Percentiles rank a stretch among this genome's conserved stretches.
phyloP scores from a whole-genome alignment of 2,797 vertebrate genomes.

The Zalophus californianus region DNA sequence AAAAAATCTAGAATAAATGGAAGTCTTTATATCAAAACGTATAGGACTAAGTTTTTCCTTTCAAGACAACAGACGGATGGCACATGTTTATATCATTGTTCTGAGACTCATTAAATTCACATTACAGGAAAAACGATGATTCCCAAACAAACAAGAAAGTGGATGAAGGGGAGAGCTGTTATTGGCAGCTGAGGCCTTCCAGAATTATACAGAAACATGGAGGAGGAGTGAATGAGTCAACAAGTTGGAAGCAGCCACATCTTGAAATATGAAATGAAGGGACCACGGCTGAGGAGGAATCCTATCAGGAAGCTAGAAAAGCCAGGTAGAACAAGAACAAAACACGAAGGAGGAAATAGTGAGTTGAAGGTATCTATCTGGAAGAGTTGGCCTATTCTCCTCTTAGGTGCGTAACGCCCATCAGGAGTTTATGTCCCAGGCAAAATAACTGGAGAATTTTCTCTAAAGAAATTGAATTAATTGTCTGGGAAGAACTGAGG shows the following conservation, averaged over 20 bases:
- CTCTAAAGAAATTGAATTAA: not conserved
- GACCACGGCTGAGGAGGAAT: not conserved
- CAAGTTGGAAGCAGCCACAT: not conserved
- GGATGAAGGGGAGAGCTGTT: not conserved
- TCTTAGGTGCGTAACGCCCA: not conserved
- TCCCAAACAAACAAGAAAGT: not conserved
- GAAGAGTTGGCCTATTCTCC: not conserved
- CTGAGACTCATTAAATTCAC: constrained; percentile 40
- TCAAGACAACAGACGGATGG: not conserved
- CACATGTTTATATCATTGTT: constrained; percentile 55
- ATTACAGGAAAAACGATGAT: not conserved
- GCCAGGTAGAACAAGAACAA: not conserved
- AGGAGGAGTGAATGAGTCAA: not conserved
- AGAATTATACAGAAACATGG: constrained; percentile 23
- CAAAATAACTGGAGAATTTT: not conserved
- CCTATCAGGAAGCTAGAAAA: not conserved
- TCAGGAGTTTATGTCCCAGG: not conserved
- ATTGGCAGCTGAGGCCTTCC: not conserved
- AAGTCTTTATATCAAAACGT: not conserved
- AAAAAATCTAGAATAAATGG: not conserved
- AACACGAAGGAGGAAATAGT: not conserved
- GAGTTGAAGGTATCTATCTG: not conserved
- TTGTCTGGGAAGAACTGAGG: not conserved
- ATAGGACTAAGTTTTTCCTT: not conserved
- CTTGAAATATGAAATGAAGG: not conserved